A percentile compares a stretch with the other conserved stretches of the same genome.
Evolutionary conservation across 2,113 vertebrate genomes (phyloP).

Genomic region (Pao palembangensis): DNA sequence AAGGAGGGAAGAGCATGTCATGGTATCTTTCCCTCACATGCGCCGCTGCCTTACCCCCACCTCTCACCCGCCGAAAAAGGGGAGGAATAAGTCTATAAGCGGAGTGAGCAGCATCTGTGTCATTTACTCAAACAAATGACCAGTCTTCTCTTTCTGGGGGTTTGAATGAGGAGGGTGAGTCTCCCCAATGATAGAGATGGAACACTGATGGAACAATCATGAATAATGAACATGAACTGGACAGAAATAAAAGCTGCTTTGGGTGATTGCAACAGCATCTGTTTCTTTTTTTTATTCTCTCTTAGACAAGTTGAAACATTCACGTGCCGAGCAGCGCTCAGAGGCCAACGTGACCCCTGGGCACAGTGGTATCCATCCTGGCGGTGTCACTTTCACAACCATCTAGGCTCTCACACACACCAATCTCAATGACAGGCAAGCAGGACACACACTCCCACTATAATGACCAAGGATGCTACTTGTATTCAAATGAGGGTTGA

Average conservation of each 20-base stretch:
- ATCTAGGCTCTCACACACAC: constrained; percentile 25
- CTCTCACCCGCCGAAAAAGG: constrained; percentile 44
- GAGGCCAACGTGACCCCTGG: constrained; percentile 61
- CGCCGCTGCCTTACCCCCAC: constrained; percentile 48
- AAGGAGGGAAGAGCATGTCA: constrained; percentile 66
- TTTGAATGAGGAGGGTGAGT: constrained; percentile 62
- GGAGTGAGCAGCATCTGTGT: constrained; percentile 77
- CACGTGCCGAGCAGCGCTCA: constrained; percentile 30
- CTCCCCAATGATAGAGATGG: constrained; percentile 58
- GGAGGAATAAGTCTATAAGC: constrained; percentile 68
- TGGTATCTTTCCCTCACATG: constrained; percentile 73
- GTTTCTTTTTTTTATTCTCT: constrained; percentile 42
- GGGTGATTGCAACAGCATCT: constrained; percentile 45
- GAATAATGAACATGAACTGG: constrained; percentile 70
- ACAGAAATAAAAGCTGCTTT: constrained; percentile 55
- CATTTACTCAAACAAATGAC: constrained; percentile 77
- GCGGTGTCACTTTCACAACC: constrained; percentile 52
- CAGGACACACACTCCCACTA: constrained; percentile 57
- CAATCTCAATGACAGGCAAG: constrained; percentile 65
- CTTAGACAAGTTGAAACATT: constrained; percentile 23
- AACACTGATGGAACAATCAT: constrained; percentile 70
- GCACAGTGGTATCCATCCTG: constrained; percentile 49
- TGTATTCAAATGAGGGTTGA: constrained; percentile 73
- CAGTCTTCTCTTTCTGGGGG: constrained; percentile 59
- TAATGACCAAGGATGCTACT: constrained; percentile 68